Evolutionary conservation across 2,888 invertebrate species (phyloP).

Genomic region (Strigamia maritima): DNA sequence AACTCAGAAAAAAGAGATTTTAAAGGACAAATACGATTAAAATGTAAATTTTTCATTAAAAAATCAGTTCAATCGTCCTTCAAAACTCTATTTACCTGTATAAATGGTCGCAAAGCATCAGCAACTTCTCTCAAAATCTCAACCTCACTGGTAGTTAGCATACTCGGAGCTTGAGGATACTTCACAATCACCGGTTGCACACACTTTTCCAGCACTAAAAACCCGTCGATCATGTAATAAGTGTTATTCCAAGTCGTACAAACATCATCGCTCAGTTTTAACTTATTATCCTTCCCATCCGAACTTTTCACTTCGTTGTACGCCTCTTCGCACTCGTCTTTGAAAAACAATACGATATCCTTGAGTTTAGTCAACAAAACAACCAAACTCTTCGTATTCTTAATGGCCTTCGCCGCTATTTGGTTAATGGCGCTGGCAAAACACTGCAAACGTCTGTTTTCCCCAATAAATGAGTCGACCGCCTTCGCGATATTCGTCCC

Average conservation of each 20-base stretch:
- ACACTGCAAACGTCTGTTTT: not conserved
- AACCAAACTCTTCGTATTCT: not conserved
- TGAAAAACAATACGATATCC: not conserved
- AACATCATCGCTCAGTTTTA: not conserved
- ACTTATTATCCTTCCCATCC: not conserved
- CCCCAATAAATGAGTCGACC: not conserved
- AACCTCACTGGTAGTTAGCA: not conserved
- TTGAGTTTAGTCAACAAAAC: not conserved
- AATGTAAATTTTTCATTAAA: too few species aligned
- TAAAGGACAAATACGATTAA: too few species aligned
- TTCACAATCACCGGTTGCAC: not conserved
- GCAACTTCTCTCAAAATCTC: not conserved
- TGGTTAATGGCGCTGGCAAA: not conserved
- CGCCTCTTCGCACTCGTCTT: not conserved
- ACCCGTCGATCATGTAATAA: not conserved
- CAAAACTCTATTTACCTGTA: not conserved
- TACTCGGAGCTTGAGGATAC: not conserved
- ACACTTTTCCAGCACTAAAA: not conserved
- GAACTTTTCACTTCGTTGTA: not conserved
- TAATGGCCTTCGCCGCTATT: not conserved
- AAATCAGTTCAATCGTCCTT: not conserved
- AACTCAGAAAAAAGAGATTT: not conserved
- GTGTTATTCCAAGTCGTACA: not conserved
- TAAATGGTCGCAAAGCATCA: not conserved
- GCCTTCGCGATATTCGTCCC: not conserved